Conservation (phyloP, 2,113 vertebrate genomes). For the Ceyx melanurus region DNA sequence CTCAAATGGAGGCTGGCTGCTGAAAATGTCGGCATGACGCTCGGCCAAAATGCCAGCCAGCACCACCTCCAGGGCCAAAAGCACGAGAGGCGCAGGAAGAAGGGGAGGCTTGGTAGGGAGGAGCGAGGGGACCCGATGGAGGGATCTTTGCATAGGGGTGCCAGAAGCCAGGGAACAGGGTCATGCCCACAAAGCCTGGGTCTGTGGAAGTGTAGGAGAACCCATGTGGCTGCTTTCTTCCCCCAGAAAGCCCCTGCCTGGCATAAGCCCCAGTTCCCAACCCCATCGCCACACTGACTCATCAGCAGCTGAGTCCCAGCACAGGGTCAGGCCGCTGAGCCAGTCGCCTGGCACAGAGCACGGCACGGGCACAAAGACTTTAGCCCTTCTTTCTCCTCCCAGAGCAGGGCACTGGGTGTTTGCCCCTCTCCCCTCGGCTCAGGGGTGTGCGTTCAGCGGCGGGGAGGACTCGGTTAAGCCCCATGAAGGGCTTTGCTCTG, state of each 20-base stretch:
- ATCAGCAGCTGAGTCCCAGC: not conserved
- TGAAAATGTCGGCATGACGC: constrained; percentile 51
- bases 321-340: not conserved
- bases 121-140: not conserved
- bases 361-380: rapidly evolving
- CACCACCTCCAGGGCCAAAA: not conserved
- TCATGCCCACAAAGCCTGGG: not conserved
- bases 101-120: not conserved
- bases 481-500: constrained; percentile 22
- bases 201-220: rapidly evolving
- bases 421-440: not conserved
- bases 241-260: not conserved
- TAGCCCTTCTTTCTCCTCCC: not conserved
- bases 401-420: not conserved
- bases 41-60: constrained; percentile 21
- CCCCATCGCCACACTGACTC: not conserved
- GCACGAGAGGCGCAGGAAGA: not conserved
- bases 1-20: constrained; percentile 39
- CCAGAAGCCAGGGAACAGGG: not conserved
- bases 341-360: not conserved
- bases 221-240: not conserved
- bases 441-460: not conserved
- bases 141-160: not conserved
- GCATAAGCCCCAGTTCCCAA: not conserved
- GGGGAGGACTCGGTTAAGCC: not conserved